These are phyloP conservation scores for Nomada flava DNA, from an alignment of 2,888 invertebrate species.

Conservation along the genomic window DNA sequence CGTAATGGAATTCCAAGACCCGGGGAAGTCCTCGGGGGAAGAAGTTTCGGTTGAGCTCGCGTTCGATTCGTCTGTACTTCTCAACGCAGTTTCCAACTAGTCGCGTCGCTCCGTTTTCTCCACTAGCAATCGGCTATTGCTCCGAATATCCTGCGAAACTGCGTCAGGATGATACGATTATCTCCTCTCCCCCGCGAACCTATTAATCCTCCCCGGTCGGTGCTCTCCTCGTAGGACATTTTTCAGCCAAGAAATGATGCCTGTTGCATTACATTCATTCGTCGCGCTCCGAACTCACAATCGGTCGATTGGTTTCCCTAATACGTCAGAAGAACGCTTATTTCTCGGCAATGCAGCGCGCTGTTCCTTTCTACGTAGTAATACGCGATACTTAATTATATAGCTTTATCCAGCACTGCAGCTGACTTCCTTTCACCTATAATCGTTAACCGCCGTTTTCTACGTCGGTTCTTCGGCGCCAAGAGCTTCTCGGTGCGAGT, in stretches of 20 bases:
- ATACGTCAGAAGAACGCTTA: neutral
- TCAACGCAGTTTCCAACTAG: slow-evolving; percentile 64
- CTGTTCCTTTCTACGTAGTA: slow-evolving; percentile 11
- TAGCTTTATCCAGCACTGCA: slow-evolving; percentile 41
- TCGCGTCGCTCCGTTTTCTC: slow-evolving; percentile 48
- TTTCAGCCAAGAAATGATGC: no score
- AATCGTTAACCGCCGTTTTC: slow-evolving; percentile 26
- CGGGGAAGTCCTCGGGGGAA: slow-evolving; percentile 38
- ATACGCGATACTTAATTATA: slow-evolving; percentile 56
- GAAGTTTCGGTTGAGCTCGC: slow-evolving; percentile 29
- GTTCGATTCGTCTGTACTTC: slow-evolving; percentile 52
- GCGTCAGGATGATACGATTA: slow-evolving; percentile 28
- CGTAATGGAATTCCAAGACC: slow-evolving; percentile 62
- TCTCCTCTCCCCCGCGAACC: neutral
- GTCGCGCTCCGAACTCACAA: neutral
- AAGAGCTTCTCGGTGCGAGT: slow-evolving; percentile 8
- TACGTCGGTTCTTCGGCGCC: slow-evolving; percentile 58
- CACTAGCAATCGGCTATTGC: slow-evolving; percentile 54
- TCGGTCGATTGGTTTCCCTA: neutral
- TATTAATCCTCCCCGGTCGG: no score
- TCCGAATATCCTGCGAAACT: slow-evolving; percentile 32
- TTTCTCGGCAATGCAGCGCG: neutral
- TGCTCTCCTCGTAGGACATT: no score
- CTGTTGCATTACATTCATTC: neutral
- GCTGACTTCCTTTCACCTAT: slow-evolving; percentile 67